Evolutionary conservation across 1,140 invertebrate genomes (phyloP), one percentile per base, ranked within the genome.

Genomic region (Hyposmocoma kahamanoa): DNA sequence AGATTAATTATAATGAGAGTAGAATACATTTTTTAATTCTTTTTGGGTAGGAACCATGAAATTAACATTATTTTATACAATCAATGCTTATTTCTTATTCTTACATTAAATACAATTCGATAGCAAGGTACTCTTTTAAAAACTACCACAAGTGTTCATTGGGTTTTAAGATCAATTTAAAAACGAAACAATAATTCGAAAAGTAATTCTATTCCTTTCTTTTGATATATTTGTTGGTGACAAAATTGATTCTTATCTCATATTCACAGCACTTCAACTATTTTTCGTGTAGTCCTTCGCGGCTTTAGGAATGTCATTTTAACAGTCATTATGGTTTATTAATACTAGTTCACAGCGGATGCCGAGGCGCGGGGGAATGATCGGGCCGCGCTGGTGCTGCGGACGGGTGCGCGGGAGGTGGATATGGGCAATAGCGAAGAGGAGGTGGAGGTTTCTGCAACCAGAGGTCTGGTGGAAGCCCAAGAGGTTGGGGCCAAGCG

Each of bases 11-110:
- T 63, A 69, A 69, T 71, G 69, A 61, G 59, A 62, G 64, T 70
- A 69, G 24, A 41, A 53, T 55, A 44, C 36, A 42, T 50, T 42
- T 70, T 57, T 53, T 67, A n/a, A n/a, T n/a, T n/a, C 56, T 56
- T 76, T 68, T 77, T 63, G 69, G 71, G 62, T 82, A 84, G 80
- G 80, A 84, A 84, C 80, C 74, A 66, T 82, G 63, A 72, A 73
- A 73, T 75, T 68, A 70, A 59, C 42, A 55, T 55, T 24, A 41
- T 20, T 34, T 58, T 65, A 65, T 42, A 26, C 32, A 17, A 36
- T 36, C 13, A 1, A 36, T 36, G 18, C 15, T 17, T 36, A 17
- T 17, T n/a, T n/a, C 28, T n/a, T 30, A 30, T 15, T 13, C 18
- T 15, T n/a, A n/a, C 18, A 36, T 10, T 36, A 36, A 36, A 6